Evolutionary conservation across 2,888 invertebrate genomes (phyloP), one percentile per base, ranked within the genome.

Genomic region (Heliconius hortense): DNA sequence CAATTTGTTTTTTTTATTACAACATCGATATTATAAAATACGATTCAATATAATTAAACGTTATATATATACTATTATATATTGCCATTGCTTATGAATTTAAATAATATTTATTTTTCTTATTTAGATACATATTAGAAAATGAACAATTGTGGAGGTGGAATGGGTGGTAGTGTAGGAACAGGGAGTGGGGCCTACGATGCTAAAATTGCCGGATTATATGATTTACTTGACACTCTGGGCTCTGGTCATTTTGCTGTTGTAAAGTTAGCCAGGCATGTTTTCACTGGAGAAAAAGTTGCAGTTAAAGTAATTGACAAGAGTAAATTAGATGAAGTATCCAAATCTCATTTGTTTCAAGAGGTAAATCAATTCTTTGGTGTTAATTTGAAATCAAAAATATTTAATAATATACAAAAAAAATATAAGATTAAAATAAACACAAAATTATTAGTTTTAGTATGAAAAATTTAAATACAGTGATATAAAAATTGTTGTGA

Each of bases 211-310:
- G 98, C 98, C 84, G 99, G 99, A 75, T 95, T 99, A 72, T 99
- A 99, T 92, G 99, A 99, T 94, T 95, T 99, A 88, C 97, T 98
- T 90, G 98, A 98, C 90, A 99, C 99, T 7, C 96, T 99, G 76
- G 99, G 99, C 69, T 97, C 98, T 78, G 99, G 99, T 77, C 99
- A 99, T 94, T 99, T 99, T 95, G 99, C 99, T 79, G 98, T 99
- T 79, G 99, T 99, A 67, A 99, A 99, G 94, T 94, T 98, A 80
- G 99, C 99, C 39, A 95, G 98, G 80, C 99, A 99, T 95, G 99
- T 99, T 76, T 99, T 99, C 92, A 99, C 99, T 73, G 99, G 99
- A 59, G 99, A 99, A 94, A 98, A 98, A 93, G 99, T 99, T 76
- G 98, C 98, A 75, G 98, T 98, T 74, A 98, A 98, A 96, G 97